Evolutionary conservation across 2,113 vertebrate genomes (phyloP), one percentile per base, ranked within the genome.

Genomic region (Hyperoodon ampullatus): DNA sequence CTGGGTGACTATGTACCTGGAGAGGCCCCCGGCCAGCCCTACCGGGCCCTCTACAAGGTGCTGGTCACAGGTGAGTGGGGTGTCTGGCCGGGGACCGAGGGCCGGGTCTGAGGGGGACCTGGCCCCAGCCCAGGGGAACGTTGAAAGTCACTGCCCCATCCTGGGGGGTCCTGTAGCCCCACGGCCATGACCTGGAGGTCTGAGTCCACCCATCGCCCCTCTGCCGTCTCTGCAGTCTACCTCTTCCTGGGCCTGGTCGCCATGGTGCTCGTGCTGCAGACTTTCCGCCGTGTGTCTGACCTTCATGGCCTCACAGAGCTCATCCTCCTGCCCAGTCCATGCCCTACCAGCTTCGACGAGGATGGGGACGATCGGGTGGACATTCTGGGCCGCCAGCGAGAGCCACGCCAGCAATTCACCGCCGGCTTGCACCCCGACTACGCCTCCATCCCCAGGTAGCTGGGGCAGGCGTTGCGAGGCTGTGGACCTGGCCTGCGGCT

Each of bases 1-100:
- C 98, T 99, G 9, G 99, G 99, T 0, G 99, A 99, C 89, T 99
- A 99, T 0, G 99, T 99, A 16, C 99, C 99, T 0, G 99, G 98
- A 0, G 99, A 98, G 24, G 98, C 98, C 96, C 98, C 98, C 0
- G 88, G 97, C 2, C 99, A 99, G 98, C 97, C 93, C 50, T 94
- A 99, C 88, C 97, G 98, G 65, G 93, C 98, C 15, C 98, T 99
- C 93, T 99, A 99, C 97, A 99, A 99, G 97, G 91, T 99, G 21
- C 94, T 98, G 1, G 98, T 99, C 92, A 99, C 99, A 98, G 99
- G 99, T 99, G 98, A 99, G 99, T 85, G 4, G 84, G 13, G 83
- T 26, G 44, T 23, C 39, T 21, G 78, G 10, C 60, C 14, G 39
- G 28, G 84, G 14, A 7, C 6, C 14, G 7, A 4, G 30, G 74